Percentiles rank a stretch among this genome's conserved stretches.
Evolutionary conservation across 2,797 vertebrate species (phyloP).

Genomic region (Lagorchestes hirsutus): DNA sequence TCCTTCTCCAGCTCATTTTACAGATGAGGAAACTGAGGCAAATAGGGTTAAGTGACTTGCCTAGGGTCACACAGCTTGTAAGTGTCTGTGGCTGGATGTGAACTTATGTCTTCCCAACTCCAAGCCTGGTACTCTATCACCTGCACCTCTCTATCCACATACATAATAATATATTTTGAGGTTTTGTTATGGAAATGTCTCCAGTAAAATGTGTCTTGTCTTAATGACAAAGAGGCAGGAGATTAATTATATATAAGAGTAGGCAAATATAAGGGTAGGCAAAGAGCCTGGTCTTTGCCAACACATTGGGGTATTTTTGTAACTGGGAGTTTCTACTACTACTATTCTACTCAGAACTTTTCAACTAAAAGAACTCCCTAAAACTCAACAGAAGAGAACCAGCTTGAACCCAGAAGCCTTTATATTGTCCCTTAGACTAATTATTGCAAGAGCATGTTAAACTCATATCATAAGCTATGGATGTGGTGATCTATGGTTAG

Average conservation of each 20-base stretch:
- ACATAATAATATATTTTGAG: not conserved
- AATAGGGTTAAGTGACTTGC: not conserved
- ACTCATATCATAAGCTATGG: not conserved
- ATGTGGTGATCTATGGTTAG: not conserved
- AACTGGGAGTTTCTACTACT: not conserved
- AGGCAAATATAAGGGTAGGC: not conserved
- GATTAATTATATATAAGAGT: not conserved
- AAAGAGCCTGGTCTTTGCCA: not conserved
- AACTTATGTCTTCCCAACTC: not conserved
- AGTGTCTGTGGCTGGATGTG: not conserved
- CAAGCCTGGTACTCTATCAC: not conserved
- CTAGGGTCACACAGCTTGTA: not conserved
- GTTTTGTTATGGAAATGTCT: not conserved
- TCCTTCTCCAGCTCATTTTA: not conserved
- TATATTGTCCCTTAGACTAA: not conserved
- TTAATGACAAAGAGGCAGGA: not conserved
- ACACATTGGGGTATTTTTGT: not conserved
- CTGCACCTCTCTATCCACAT: not conserved
- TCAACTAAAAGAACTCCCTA: not conserved
- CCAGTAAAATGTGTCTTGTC: not conserved
- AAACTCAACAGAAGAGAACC: not conserved
- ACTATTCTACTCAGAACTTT: not conserved
- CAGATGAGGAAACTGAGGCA: not conserved
- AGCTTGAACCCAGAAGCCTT: not conserved
- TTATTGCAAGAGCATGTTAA: not conserved